These are phyloP conservation scores for Stenodera caucasica DNA, from an alignment of 2,888 invertebrate species.

Conservation along the genomic window DNA sequence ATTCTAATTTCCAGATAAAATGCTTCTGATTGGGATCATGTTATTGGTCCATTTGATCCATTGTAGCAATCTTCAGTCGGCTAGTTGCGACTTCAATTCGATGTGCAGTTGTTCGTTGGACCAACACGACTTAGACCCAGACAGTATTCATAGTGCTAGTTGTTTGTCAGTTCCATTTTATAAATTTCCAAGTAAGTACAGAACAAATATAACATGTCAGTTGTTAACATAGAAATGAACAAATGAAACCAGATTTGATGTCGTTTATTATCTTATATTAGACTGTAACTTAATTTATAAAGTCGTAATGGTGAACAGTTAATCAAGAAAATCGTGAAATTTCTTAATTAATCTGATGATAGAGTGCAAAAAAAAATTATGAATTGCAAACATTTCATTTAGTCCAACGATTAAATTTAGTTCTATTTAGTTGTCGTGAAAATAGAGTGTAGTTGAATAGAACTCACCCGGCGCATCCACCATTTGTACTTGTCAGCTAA, in stretches of 20 bases:
- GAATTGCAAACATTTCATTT: too few relatives aligned
- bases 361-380: too few relatives aligned
- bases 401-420: too few relatives aligned
- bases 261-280: too few relatives aligned
- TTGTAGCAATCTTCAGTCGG: constrained; percentile 45
- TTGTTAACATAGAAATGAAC: neutral
- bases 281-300: neutral
- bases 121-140: constrained; percentile 54
- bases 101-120: constrained; percentile 71
- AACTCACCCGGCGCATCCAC: neutral
- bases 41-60: constrained; percentile 44
- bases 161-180: constrained; percentile 74
- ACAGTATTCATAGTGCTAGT: constrained; percentile 59
- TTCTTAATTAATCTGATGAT: too few relatives aligned
- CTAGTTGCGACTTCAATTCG: constrained; percentile 66
- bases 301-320: neutral
- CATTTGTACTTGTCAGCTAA: neutral
- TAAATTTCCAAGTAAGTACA: constrained; percentile 69
- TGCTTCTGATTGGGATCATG: constrained; percentile 46
- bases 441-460: neutral
- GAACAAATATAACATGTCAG: constrained; percentile 6
- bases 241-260: neutral
- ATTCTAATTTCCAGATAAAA: constrained; percentile 48
- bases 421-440: too few relatives aligned
- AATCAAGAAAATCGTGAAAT: neutral